Evolutionary conservation across 2,113 vertebrate species (phyloP).

Genomic region (Brachirus orientalis): DNA sequence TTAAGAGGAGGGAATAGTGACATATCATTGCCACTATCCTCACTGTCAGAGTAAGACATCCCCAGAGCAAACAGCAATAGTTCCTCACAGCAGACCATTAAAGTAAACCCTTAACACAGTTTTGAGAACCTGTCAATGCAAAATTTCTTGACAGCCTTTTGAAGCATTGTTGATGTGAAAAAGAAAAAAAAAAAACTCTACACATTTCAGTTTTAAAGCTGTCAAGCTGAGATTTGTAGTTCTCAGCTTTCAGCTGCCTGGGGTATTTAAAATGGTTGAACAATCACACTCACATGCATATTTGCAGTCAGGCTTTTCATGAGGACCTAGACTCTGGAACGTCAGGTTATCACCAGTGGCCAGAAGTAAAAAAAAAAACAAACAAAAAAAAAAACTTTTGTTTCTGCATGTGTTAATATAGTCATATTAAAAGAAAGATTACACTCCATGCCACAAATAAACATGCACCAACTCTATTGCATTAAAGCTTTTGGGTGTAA

Average conservation of each 20-base stretch:
- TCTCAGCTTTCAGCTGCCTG: slow-evolving; percentile 28
- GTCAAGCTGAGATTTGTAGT: slow-evolving; percentile 35
- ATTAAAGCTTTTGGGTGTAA: too few relatives aligned
- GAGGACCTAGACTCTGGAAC: slow-evolving; percentile 1
- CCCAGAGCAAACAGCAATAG: slow-evolving; percentile 10
- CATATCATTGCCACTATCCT: slow-evolving; percentile 35
- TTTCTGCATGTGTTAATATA: not conserved
- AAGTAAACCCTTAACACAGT: slow-evolving; percentile 24
- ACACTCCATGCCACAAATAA: slow-evolving; percentile 7
- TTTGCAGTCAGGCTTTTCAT: slow-evolving; percentile 30
- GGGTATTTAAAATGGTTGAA: slow-evolving; percentile 41
- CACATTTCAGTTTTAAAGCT: slow-evolving; percentile 30
- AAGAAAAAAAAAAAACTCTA: slow-evolving; percentile 16
- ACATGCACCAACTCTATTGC: not conserved
- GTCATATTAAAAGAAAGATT: not conserved
- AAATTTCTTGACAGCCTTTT: slow-evolving; percentile 41
- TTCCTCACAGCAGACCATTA: slow-evolving; percentile 6
- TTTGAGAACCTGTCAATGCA: slow-evolving; percentile 28
- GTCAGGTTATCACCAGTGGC: not conserved
- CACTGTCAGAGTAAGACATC: slow-evolving; percentile 7
- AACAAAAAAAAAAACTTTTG: not conserved
- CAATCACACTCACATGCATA: slow-evolving; percentile 22
- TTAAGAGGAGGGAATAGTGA: not conserved
- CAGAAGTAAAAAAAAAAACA: not conserved
- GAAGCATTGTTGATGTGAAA: slow-evolving; percentile 44